Evolutionary conservation across 1,140 invertebrate genomes (phyloP), one percentile per base, ranked within the genome.

Genomic region (Drosophila teissieri): DNA sequence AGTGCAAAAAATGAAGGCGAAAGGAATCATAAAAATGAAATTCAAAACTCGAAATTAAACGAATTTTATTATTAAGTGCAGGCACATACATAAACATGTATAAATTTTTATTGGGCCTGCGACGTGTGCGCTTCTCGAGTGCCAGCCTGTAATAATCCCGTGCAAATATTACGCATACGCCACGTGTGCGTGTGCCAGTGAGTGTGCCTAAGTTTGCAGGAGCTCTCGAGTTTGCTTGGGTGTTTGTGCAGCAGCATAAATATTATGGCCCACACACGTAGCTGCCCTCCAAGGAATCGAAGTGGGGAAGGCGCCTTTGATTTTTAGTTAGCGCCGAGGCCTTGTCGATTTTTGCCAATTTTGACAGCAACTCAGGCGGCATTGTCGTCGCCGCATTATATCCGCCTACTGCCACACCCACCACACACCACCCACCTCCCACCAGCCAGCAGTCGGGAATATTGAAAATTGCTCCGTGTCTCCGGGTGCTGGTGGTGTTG

Each of bases 21-120:
- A 63, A 40, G 70, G 60, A 53, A 70, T 39, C 54, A 83, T 65
- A 70, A 69, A 77, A 89, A 80, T 83, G 76, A 80, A 83, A 83
- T 83, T 76, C 62, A 76, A 72, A 84, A 84, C 78, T 88, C 73
- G 75, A 80, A 88, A 83, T 88, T 89, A 84, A 88, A 89, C 84
- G 76, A 67, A 80, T 88, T 88, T 83, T 88, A 88, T 88, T 88
- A 77, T 82, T 55, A 73, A 85, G 77, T 64, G 64, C 55, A 52
- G 51, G 70, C 44, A 63, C 51, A 74, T 42, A 63, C 40, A 67
- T 57, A 55, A 76, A 57, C 49, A 64, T 64, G 44, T 49, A 60
- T 73, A 73, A 17, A 63, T 52, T 78, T 88, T 76, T 88, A 85
- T 84, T 85, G 81, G 46, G 53, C 45, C 15, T 56, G 57, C 75